phyloP scores from a whole-genome alignment of 2,888 invertebrate genomes.

The Hydrotaea diabolus region DNA sequence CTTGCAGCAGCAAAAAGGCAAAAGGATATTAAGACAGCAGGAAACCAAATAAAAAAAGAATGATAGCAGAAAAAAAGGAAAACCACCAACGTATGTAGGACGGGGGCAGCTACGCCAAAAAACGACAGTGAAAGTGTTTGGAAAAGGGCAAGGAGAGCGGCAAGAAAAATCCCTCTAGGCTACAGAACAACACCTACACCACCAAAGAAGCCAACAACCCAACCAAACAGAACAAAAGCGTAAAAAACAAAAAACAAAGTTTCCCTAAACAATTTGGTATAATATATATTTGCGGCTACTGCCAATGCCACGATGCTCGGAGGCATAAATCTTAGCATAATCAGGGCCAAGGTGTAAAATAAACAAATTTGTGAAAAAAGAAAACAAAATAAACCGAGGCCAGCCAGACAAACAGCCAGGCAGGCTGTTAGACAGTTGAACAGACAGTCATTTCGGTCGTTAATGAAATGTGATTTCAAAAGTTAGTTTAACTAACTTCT shows the following conservation, averaged over 20 bases:
- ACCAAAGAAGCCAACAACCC: no score
- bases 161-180: neutral
- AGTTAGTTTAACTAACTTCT: neutral
- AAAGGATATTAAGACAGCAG: no score
- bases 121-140: no score
- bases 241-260: no score
- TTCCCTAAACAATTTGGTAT: neutral
- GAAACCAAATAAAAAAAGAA: no score
- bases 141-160: no score
- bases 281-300: neutral
- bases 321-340: constrained; percentile 37
- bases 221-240: neutral
- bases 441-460: neutral
- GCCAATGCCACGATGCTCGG: constrained; percentile 9
- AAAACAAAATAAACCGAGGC: no score
- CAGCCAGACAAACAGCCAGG: neutral
- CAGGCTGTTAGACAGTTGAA: neutral
- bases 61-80: no score
- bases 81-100: no score
- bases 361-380: neutral
- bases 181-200: neutral
- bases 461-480: neutral
- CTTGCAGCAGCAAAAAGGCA: no score
- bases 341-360: constrained; percentile 9
- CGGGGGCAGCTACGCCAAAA: no score